These are phyloP conservation scores for Mesorhabditis spiculigera DNA, from an alignment of 2,888 invertebrate species.

Conservation along the genomic window DNA sequence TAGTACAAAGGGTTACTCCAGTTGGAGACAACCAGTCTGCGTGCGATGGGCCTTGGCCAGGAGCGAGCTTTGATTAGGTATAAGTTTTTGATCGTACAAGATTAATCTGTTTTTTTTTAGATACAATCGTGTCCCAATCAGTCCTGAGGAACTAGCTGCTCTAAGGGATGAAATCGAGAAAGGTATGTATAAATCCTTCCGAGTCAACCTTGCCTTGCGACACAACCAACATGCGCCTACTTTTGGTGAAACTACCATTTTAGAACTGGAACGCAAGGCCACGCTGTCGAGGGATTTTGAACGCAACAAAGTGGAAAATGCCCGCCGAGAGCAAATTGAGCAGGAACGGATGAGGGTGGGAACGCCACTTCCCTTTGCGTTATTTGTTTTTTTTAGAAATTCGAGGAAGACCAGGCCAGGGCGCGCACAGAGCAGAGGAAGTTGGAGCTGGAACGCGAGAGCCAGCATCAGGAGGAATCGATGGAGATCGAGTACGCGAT, in stretches of 20 bases:
- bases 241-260: background rate
- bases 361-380: background rate
- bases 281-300: background rate
- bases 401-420: background rate
- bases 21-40: conserved; percentile 16
- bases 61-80: conserved; percentile 19
- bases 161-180: too few species aligned
- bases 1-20: conserved; percentile 16
- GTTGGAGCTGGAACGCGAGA: too few species aligned
- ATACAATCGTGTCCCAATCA: too few species aligned
- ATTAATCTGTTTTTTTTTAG: background rate
- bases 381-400: conserved; percentile 1
- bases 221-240: too few species aligned
- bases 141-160: too few species aligned
- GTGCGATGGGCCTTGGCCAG: conserved; percentile 17
- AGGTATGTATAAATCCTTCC: too few species aligned
- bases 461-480: too few species aligned
- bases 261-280: background rate
- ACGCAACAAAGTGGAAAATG: background rate
- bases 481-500: too few species aligned
- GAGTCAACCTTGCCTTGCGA: too few species aligned
- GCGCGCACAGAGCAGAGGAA: background rate
- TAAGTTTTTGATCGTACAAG: background rate
- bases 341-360: background rate
- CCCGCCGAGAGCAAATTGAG: background rate